Evolutionary conservation across 1,140 invertebrate species (phyloP).

Genomic region (Pogonognathellus flavescens): DNA sequence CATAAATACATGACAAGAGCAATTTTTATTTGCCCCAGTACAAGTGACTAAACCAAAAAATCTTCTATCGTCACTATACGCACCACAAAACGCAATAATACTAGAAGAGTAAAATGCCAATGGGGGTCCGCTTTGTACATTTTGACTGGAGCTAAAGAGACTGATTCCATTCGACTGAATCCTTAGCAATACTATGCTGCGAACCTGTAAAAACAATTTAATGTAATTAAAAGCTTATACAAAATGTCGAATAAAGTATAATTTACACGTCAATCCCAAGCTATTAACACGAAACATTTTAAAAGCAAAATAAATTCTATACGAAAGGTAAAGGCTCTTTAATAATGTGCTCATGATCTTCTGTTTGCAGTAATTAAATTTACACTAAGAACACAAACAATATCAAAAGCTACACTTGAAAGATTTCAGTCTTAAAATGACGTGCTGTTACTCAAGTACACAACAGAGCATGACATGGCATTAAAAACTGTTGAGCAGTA

Average conservation of each 20-base stretch:
- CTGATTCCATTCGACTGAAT: conserved; percentile 65
- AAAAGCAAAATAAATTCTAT: too few relatives aligned
- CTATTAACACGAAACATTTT: too few relatives aligned
- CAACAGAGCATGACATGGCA: conserved; percentile 4
- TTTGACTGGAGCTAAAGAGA: conserved; percentile 65
- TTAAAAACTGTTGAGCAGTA: neutral
- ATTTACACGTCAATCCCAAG: neutral
- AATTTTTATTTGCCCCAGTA: conserved; percentile 72
- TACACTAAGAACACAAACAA: neutral
- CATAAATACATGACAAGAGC: conserved; percentile 95
- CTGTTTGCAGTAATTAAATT: neutral
- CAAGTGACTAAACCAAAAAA: conserved; percentile 94
- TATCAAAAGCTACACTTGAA: conserved; percentile 15
- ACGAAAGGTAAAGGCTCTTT: too few relatives aligned
- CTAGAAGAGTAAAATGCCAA: conserved; percentile 65
- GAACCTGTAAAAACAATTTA: conserved; percentile 70
- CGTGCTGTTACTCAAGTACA: conserved; percentile 4
- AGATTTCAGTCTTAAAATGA: neutral
- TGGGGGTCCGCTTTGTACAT: conserved; percentile 66
- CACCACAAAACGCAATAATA: conserved; percentile 86
- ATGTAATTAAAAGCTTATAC: neutral
- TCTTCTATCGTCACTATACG: conserved; percentile 87
- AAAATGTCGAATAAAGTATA: neutral
- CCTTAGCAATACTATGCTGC: conserved; percentile 64
- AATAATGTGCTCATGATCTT: neutral